Base-by-base conservation (phyloP, 2,888 invertebrate genomes). In the Ceramica pisi region DNA sequence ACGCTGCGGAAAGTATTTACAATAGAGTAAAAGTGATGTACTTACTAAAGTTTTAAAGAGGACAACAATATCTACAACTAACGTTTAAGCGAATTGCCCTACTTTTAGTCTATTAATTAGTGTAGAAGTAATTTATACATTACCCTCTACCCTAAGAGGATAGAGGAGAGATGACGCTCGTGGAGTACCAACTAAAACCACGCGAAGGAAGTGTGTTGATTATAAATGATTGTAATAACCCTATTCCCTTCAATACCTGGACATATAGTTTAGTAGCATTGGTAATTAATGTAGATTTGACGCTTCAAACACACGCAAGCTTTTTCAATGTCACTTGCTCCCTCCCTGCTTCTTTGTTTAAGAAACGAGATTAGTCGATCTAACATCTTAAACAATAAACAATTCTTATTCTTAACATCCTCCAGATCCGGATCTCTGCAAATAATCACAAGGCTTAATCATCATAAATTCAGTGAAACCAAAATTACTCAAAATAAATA, bases 401-500 rank as follows among this genome's bases (percentile, higher is more conserved):
- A n/a, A n/a, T n/a, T n/a, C n/a, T n/a, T n/a, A n/a, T n/a, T n/a
- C n/a, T n/a, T n/a, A n/a, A n/a, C 7, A 56, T 35, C 38, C 1
- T n/a, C 23, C 5, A 16, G 0, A 14, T 51, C n/a, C n/a, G n/a
- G n/a, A 23, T 26, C 16, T 53, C 14, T 0, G 8, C 50, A 4
- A 26, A 51, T 23, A 44, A 67, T 38, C 35, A 56, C 19, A 35
- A n/a, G n/a, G 19, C 38, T 19, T 46, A 31, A 41, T 19, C 26
- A 46, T 56, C 59, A 76, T 41, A 41, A 38, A 59, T 53, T 31
- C 12, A 41, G 1, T 76, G 12, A 44, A 48, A 56, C 56, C 44
- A 7, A 26, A 69, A 41, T 48, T 23, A 53, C 44, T 62, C n/a
- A 48, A 66, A 71, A 72, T 80, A 74, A 80, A 62, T 35, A 12